phyloP scores from a whole-genome alignment of 2,888 invertebrate species.

The Halictus ligatus region DNA sequence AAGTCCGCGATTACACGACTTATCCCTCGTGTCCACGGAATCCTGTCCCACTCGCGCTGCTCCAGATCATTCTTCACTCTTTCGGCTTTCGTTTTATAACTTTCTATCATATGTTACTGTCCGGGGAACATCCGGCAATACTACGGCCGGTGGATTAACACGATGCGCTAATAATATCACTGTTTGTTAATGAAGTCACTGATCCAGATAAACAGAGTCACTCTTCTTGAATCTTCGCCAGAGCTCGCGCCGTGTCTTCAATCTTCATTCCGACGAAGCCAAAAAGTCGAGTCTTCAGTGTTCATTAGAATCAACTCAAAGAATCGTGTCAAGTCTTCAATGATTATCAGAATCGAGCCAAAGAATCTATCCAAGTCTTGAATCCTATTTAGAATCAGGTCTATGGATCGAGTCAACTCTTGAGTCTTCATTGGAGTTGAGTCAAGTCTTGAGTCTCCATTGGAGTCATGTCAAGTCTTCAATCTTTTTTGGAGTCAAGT shows the following conservation, averaged over 20 bases:
- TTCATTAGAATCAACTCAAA: too few relatives aligned
- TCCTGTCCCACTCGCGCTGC: constrained; percentile 16
- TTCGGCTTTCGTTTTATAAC: constrained; percentile 22
- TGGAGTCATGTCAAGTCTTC: too few relatives aligned
- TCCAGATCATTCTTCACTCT: constrained; percentile 29
- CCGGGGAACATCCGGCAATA: background rate
- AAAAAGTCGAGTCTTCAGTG: too few relatives aligned
- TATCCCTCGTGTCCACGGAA: constrained; percentile 5
- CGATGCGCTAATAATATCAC: background rate
- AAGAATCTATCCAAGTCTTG: too few relatives aligned
- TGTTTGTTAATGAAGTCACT: background rate
- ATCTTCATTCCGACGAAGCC: too few relatives aligned
- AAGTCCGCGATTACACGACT: background rate
- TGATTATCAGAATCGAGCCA: too few relatives aligned
- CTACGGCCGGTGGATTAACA: background rate
- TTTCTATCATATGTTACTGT: constrained; percentile 9
- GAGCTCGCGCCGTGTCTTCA: background rate
- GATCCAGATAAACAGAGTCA: background rate
- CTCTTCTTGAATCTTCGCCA: background rate
- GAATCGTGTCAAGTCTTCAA: too few relatives aligned
- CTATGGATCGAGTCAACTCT: too few relatives aligned
- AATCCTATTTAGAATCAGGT: too few relatives aligned
- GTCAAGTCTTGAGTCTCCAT: too few relatives aligned
- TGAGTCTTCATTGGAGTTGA: too few relatives aligned
- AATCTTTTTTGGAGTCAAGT: too few relatives aligned